Base-by-base conservation (phyloP, 2,797 vertebrate genomes). In the Melanotaenia boesemani region DNA sequence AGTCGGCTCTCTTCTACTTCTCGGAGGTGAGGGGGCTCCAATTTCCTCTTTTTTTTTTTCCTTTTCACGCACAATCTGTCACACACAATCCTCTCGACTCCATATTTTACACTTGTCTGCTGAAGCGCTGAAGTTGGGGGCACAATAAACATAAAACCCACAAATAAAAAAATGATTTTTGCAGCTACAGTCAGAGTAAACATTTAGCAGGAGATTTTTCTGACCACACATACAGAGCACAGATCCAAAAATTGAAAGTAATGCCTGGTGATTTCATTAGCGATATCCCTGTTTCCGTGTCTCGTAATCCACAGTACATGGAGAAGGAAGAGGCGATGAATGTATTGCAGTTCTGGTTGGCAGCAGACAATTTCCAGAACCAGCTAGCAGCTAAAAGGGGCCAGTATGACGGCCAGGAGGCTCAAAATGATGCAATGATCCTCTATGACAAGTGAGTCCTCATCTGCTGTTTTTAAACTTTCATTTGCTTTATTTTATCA, bases 1-100 rank as follows among this genome's bases (percentile, higher is more conserved):
- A 99, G 94, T 99, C 98, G 16, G 98, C 98, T 56, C 96, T 99
- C 70, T 99, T 99, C 93, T 99, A 99, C 92, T 99, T 99, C 94
- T 99, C 98, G 10, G 98, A 99, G 97, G 98, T 99, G 87, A 96
- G 96, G 82, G 59, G 24, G 36, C 34, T 5, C 39, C 67, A 1
- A 15, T 15, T 44, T 67, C 26, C 44, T 13, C 12, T 9, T 24
- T 34, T 54, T 22, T 44, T 39, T 22, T 34, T 34, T 4, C 12
- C 6, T n/a, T 71, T 63, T 41, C 39, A 57, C 34, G 6, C 56
- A 24, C 63, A 67, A 32, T 34, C 24, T 46, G 18, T 18, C 34
- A 15, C 20, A 57, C 13, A 57, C 13, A 32, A 28, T 63, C 16
- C 9, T 46, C 24, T 56, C 24, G 0, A 63, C 54, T 75, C 20